Conservation (phyloP, 2,113 vertebrate species). For the Acinonyx jubatus region DNA sequence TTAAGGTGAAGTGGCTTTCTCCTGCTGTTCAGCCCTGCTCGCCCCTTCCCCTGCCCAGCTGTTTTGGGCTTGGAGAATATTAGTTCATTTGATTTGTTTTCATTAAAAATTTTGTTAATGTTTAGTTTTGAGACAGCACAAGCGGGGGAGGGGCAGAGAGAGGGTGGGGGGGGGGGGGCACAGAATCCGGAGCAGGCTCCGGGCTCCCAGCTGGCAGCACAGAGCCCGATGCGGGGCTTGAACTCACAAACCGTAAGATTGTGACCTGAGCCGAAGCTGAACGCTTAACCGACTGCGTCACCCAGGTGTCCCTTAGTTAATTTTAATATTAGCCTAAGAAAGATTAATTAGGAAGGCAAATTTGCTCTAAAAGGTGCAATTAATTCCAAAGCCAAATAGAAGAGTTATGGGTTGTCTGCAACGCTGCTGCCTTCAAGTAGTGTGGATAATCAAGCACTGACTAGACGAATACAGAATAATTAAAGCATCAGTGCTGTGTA, state of each 20-base stretch:
- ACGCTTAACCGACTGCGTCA: no score
- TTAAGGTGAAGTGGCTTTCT: not conserved
- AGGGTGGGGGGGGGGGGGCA: accelerated
- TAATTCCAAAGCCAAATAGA: conserved; percentile 65
- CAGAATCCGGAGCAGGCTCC: no score
- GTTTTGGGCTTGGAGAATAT: conserved; percentile 29
- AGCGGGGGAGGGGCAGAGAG: no score
- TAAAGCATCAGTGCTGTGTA: not conserved
- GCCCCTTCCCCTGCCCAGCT: not conserved
- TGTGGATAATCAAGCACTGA: not conserved
- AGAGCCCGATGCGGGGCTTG: no score
- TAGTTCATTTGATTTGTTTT: conserved; percentile 64
- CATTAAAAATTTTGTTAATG: no score
- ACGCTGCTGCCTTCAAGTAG: not conserved
- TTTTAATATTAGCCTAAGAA: conserved; percentile 72
- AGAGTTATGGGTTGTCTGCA: conserved; percentile 32
- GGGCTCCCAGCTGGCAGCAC: no score
- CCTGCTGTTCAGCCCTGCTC: not conserved
- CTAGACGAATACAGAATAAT: not conserved
- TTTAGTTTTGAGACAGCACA: no score
- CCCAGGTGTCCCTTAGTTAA: conserved; percentile 34
- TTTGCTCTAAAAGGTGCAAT: conserved; percentile 74
- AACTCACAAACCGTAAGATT: no score
- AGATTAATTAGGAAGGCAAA: conserved; percentile 74
- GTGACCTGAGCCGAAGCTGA: no score